Base-by-base conservation (phyloP, 2,797 vertebrate species). In the Hafferia zeledoni region DNA sequence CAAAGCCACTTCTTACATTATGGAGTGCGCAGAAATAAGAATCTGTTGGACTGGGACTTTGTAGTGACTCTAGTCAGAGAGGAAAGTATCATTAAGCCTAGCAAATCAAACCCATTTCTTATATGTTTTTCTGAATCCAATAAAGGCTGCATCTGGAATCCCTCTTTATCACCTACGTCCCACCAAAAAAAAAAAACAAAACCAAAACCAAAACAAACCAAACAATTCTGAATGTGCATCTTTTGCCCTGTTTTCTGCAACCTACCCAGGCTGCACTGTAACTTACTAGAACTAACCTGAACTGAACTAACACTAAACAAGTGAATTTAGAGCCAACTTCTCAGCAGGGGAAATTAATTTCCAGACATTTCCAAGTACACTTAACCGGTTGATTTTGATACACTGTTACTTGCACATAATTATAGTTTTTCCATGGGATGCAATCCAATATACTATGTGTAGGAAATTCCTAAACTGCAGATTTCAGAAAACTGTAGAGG, bases 41-140 rank as follows among this genome's bases (percentile, higher is more conserved):
- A 49, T 47, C 52, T 87, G 64, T 22, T 87, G 52, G 25, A 8
- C 2, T 55, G 53, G 39, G 43, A 65, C n/a, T 43, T 81, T 33
- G 22, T 5, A 39, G 13, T 5, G 39, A 72, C 30, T 44, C 35
- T 7, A 30, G 6, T 37, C 63, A 49, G 43, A 33, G 6, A 70
- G 15, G 8, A 35, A 81, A 72, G 6, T n/a, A 28, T 49, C 41
- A 47, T 9, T 31, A 65, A 68, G 4, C 24, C 35, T 67, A 30
- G 11, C 17, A 49, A 56, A 67, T 35, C 17, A 71, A 72, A 67
- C 11, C 41, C 0, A 0, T n/a, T 37, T 28, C 17, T 12, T 2
- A 0, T 7, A 19, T 11, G 5, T 20, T 13, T 5, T 20, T 80
- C 68, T 31, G 41, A 82, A 56, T 53, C 15, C 17, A 23, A 50